phyloP scores from a whole-genome alignment of 2,797 vertebrate species.

The Esox masquinongy region DNA sequence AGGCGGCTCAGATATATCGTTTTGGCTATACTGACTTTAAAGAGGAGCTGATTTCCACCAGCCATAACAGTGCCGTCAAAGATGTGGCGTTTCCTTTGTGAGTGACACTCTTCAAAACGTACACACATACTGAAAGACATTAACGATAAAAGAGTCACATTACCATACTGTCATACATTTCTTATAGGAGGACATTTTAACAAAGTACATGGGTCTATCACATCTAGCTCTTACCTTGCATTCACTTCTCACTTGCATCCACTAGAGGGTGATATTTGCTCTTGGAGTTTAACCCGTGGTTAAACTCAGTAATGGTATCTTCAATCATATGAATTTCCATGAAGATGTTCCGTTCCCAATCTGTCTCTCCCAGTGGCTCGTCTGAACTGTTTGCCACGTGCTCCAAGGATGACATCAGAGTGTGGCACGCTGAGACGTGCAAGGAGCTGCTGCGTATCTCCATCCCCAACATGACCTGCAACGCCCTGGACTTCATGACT shows the following conservation, averaged over 20 bases:
- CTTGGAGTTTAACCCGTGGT: no score
- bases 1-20: conserved; percentile 80
- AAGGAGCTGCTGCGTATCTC: conserved; percentile 84
- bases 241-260: conserved; percentile 16
- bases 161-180: no score
- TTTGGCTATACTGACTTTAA: conserved; percentile 77
- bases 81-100: conserved; percentile 83
- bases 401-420: conserved; percentile 82
- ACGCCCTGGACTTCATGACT: conserved; percentile 78
- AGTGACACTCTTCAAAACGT: conserved; percentile 56
- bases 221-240: not conserved
- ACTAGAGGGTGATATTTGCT: conserved; percentile 47
- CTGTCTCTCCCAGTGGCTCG: conserved; percentile 70
- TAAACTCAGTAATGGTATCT: no score
- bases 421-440: conserved; percentile 81
- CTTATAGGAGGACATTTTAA: no score
- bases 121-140: not conserved
- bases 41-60: conserved; percentile 79
- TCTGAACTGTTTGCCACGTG: conserved; percentile 89
- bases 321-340: not conserved
- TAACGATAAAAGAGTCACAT: no score
- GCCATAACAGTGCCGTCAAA: conserved; percentile 78
- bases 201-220: no score
- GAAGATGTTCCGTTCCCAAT: not conserved
- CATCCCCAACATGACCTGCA: conserved; percentile 84